Evolutionary conservation across 1,140 invertebrate species (phyloP).

Genomic region (Hormaphis cornu): DNA sequence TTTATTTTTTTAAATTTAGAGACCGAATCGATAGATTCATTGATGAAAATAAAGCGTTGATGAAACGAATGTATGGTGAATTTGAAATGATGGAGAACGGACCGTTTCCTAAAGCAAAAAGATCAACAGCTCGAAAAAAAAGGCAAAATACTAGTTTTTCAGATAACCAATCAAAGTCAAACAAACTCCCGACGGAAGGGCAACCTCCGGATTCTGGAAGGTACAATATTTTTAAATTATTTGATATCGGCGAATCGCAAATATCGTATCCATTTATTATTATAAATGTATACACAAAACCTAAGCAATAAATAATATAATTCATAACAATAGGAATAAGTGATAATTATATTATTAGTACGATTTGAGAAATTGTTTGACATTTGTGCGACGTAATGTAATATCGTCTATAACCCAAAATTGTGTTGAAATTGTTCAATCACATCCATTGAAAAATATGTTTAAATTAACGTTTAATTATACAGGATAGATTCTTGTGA

Average conservation of each 20-base stretch:
- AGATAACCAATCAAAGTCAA: slow-evolving; percentile 7
- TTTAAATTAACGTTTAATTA: slow-evolving; percentile 27
- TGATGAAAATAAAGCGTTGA: slow-evolving; percentile 85
- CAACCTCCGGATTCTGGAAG: slow-evolving; percentile 20
- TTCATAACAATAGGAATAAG: too few species aligned
- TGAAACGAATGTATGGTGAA: slow-evolving; percentile 84
- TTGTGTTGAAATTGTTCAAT: too few species aligned
- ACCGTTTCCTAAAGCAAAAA: slow-evolving; percentile 36
- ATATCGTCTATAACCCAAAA: too few species aligned
- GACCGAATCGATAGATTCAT: slow-evolving; percentile 82
- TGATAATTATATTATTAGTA: too few species aligned
- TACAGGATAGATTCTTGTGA: slow-evolving; percentile 76
- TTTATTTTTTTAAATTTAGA: slow-evolving; percentile 46
- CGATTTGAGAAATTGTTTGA: too few species aligned
- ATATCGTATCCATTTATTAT: too few species aligned
- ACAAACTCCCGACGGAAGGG: slow-evolving; percentile 6
- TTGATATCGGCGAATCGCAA: too few species aligned
- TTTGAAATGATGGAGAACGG: slow-evolving; percentile 57
- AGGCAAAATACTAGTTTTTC: slow-evolving; percentile 1
- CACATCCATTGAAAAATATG: too few species aligned
- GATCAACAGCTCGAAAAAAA: slow-evolving; percentile 15
- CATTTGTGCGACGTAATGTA: too few species aligned
- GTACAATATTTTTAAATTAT: too few species aligned
- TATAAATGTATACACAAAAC: too few species aligned
- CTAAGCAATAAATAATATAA: too few species aligned